Percentiles rank a stretch among this genome's conserved stretches.
Evolutionary conservation across 2,797 vertebrate genomes (phyloP).

Genomic region (Onychomys torridus): DNA sequence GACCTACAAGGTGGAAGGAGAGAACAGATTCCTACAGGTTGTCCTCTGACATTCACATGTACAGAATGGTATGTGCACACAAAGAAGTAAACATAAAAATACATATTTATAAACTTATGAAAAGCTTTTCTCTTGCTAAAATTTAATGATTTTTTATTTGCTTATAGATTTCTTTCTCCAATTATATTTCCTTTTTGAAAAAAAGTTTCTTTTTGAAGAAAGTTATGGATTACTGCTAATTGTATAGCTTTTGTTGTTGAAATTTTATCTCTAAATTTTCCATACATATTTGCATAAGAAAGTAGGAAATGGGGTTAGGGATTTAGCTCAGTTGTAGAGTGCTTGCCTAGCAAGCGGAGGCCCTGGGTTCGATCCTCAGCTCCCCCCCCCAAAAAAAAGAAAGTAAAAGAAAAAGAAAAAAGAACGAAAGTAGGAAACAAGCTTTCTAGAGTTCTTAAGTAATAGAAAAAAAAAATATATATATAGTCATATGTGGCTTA

Average conservation of each 20-base stretch:
- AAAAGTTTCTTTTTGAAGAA: background rate
- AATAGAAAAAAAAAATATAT: background rate
- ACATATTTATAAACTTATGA: background rate
- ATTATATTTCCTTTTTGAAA: background rate
- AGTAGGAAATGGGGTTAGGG: conserved; percentile 19
- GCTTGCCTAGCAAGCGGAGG: too few relatives aligned
- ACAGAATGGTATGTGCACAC: background rate
- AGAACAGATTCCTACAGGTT: background rate
- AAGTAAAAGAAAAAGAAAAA: too few relatives aligned
- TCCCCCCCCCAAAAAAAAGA: too few relatives aligned
- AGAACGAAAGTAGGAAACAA: conserved; percentile 18
- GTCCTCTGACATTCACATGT: background rate
- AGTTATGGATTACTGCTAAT: conserved; percentile 6
- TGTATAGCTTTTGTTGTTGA: conserved; percentile 22
- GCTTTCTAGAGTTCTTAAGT: background rate
- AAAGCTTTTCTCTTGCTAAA: conserved; percentile 19
- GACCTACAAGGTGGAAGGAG: background rate
- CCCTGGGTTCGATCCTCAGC: too few relatives aligned
- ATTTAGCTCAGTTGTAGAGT: too few relatives aligned
- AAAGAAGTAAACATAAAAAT: background rate
- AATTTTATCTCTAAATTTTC: conserved; percentile 40
- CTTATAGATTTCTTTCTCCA: background rate
- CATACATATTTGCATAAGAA: conserved; percentile 19
- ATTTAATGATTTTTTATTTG: background rate
- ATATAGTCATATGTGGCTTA: background rate